These are phyloP conservation scores for Burhinus bistriatus DNA, from an alignment of 2,113 vertebrate species.

Conservation along the genomic window DNA sequence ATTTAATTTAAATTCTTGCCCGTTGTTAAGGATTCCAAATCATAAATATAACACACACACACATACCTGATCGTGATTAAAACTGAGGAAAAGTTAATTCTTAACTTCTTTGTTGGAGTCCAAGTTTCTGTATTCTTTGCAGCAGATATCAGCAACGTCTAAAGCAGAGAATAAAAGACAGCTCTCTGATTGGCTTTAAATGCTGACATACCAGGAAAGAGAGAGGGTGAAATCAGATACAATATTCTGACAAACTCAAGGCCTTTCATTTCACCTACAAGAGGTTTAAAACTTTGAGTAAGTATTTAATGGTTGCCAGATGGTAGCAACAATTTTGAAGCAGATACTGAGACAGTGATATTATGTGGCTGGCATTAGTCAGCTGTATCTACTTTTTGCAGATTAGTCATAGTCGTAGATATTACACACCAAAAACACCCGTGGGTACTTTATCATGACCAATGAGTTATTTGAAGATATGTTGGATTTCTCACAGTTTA, in stretches of 20 bases:
- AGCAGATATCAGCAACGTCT: background rate
- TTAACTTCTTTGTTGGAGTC: background rate
- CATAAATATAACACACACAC: background rate
- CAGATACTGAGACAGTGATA: background rate
- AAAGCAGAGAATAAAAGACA: background rate
- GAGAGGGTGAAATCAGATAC: background rate
- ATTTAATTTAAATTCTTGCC: background rate
- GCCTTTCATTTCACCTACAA: background rate
- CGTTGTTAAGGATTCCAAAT: background rate
- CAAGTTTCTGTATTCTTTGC: background rate
- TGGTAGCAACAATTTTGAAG: background rate
- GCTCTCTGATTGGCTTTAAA: background rate
- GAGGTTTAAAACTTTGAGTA: background rate
- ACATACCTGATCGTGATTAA: background rate
- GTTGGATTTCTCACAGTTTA: background rate
- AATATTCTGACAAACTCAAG: background rate
- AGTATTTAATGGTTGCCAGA: background rate
- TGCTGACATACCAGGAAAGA: background rate
- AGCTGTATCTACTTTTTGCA: background rate
- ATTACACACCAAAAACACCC: background rate
- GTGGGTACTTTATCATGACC: background rate
- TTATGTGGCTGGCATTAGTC: background rate
- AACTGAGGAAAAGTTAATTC: background rate
- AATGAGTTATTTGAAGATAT: background rate
- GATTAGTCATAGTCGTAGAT: background rate